Evolutionary conservation across 2,888 invertebrate genomes (phyloP).

Genomic region (Eupithecia exiguata): DNA sequence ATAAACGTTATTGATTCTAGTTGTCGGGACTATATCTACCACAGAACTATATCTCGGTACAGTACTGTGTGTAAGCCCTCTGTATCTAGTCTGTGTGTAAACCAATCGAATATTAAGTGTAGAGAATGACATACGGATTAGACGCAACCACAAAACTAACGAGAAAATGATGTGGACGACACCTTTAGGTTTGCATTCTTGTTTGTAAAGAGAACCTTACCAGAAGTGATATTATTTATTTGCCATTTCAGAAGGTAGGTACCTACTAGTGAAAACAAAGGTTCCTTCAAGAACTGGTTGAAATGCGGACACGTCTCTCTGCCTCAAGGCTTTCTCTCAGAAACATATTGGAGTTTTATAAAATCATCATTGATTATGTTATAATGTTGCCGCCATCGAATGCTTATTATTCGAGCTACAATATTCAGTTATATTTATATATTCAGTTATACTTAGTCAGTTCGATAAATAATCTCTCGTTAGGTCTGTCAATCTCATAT

Average conservation of each 20-base stretch:
- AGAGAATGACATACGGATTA: neutral
- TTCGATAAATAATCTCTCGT: neutral
- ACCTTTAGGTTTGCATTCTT: neutral
- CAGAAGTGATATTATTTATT: neutral
- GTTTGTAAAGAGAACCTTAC: neutral
- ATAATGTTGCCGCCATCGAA: neutral
- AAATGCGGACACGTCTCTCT: neutral
- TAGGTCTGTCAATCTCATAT: neutral
- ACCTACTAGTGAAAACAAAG: neutral
- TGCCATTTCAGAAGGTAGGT: neutral
- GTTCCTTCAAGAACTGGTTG: conserved; percentile 7
- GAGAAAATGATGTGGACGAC: no score
- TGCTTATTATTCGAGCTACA: neutral
- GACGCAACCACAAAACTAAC: no score
- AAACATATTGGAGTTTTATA: neutral
- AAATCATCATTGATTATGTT: neutral
- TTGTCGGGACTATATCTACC: neutral
- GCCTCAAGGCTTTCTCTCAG: conserved; percentile 6
- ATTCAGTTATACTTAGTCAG: neutral
- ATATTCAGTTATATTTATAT: no score
- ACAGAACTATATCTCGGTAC: no score
- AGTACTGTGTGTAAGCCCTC: no score
- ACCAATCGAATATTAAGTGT: neutral
- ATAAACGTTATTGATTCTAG: neutral
- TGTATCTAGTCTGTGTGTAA: no score